These are phyloP conservation scores for Drosophila monieri DNA, from an alignment of 2,888 invertebrate genomes.

Conservation along the genomic window DNA sequence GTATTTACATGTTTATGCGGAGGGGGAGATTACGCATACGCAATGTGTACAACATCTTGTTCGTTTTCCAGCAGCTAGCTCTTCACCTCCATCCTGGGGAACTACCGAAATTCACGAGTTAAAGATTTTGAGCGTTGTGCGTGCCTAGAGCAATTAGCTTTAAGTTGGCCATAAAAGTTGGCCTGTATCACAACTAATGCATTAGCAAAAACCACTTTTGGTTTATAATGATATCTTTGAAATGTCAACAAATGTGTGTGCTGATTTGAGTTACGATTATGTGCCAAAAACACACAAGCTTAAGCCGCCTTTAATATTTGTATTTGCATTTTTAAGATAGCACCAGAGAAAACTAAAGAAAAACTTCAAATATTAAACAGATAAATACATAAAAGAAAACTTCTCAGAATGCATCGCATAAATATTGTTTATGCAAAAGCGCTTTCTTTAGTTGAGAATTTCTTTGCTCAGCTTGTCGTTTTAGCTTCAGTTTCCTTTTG, in stretches of 20 bases:
- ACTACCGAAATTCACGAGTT: conserved; percentile 13
- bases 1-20: conserved; percentile 69
- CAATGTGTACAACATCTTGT: conserved; percentile 55
- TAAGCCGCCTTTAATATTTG: conserved; percentile 1
- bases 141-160: conserved; percentile 50
- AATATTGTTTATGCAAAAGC: conserved; percentile 1
- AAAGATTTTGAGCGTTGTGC: conserved; percentile 11
- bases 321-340: conserved; percentile 3
- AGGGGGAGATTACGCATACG: conserved; percentile 66
- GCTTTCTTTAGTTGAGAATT: neutral
- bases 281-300: conserved; percentile 13
- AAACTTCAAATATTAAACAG: neutral
- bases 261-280: conserved; percentile 44
- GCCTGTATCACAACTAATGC: conserved; percentile 18
- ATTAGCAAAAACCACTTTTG: conserved; percentile 29
- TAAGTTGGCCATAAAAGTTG: conserved; percentile 45
- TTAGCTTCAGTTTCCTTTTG: conserved; percentile 2
- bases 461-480: neutral
- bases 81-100: neutral
- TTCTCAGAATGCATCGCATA: neutral
- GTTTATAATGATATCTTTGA: conserved; percentile 54
- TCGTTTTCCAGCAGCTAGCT: conserved; percentile 5
- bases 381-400: neutral
- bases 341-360: neutral
- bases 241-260: conserved; percentile 52